Evolutionary conservation across 2,888 invertebrate genomes (phyloP).

Genomic region (Beris chalybata): DNA sequence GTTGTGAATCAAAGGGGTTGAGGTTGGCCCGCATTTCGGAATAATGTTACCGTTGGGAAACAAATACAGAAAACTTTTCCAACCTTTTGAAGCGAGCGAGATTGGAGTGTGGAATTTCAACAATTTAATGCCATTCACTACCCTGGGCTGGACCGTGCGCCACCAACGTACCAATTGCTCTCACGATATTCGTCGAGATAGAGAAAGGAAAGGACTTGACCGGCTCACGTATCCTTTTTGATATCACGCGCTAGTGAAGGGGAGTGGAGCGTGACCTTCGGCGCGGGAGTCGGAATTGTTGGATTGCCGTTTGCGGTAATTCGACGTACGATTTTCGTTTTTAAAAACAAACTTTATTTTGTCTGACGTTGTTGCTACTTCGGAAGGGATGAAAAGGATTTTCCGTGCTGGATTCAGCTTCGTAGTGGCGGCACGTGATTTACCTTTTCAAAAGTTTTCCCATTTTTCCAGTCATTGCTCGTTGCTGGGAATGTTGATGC

Average conservation of each 20-base stretch:
- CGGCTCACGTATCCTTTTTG: constrained; percentile 21
- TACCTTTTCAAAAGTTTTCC: constrained; percentile 25
- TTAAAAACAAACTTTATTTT: constrained; percentile 14
- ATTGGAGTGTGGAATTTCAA: no score
- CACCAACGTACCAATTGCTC: no score
- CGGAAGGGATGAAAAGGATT: neutral
- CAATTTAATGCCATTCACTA: no score
- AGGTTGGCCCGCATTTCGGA: no score
- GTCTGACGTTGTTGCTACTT: constrained; percentile 11
- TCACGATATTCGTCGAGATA: no score
- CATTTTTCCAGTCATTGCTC: constrained; percentile 24
- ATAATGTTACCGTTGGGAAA: no score
- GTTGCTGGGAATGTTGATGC: neutral
- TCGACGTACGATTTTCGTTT: constrained; percentile 1
- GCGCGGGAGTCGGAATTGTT: neutral
- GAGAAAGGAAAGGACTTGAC: constrained; percentile 12
- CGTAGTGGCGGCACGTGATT: constrained; percentile 16
- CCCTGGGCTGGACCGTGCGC: no score
- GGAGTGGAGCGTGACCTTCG: no score
- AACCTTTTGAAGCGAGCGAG: no score
- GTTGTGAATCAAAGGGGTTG: no score
- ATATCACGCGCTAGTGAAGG: neutral
- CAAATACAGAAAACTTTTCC: no score
- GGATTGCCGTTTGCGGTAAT: neutral
- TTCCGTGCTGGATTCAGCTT: no score